Conservation (phyloP, 2,888 invertebrate species). For the Mythimna pallens region DNA sequence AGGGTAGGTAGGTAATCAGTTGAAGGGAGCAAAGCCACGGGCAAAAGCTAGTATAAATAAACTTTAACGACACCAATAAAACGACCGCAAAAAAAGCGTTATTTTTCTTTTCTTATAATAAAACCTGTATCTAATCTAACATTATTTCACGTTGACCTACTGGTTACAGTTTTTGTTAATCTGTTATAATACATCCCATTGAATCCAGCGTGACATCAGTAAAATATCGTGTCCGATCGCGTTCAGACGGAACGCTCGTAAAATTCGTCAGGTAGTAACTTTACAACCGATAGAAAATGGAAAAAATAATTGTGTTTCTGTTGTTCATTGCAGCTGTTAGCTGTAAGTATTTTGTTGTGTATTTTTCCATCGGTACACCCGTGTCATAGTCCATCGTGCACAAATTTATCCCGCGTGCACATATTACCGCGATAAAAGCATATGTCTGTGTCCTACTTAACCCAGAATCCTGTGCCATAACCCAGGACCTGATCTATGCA, state of each 20-base stretch:
- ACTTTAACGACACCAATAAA: background rate
- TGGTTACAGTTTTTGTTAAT: conserved; percentile 33
- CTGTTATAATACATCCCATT: conserved; percentile 54
- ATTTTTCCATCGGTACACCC: background rate
- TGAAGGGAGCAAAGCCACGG: no score
- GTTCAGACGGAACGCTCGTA: conserved; percentile 43
- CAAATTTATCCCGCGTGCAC: background rate
- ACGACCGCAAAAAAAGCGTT: background rate
- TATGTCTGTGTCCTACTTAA: background rate
- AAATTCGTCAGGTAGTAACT: conserved; percentile 12
- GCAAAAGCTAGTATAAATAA: background rate
- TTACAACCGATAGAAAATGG: conserved; percentile 37
- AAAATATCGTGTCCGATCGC: conserved; percentile 31
- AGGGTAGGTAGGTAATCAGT: no score
- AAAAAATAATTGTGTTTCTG: conserved; percentile 39
- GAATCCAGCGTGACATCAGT: conserved; percentile 49
- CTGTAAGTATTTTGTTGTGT: conserved; percentile 35
- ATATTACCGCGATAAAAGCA: background rate
- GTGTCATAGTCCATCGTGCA: background rate
- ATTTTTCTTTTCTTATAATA: background rate
- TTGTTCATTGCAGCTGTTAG: conserved; percentile 22
- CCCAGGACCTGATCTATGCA: no score
- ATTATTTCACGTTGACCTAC: conserved; percentile 42
- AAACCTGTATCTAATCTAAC: conserved; percentile 30
- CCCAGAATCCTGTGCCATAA: no score